Base-by-base conservation (phyloP, 2,113 vertebrate species). In the Pontoporia blainvillei region DNA sequence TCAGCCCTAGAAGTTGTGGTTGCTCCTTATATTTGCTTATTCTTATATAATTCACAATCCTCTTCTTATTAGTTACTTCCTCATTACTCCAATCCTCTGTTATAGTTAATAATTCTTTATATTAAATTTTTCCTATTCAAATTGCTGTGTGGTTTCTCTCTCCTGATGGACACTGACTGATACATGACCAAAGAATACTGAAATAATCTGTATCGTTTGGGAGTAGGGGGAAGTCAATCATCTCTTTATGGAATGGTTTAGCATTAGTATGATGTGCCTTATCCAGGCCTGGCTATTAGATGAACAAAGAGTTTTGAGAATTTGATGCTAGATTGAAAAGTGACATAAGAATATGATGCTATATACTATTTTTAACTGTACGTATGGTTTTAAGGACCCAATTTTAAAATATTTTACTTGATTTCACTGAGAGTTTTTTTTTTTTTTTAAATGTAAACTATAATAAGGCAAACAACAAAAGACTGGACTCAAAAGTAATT, bases 71-170 rank as follows among this genome's bases (percentile, higher is more conserved):
- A 94, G n/a, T 15, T 84, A 36, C 41, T 95, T n/a, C 52, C 39
- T 66, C 18, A 61, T 87, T 90, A 78, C 54, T 94, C 61, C n/a
- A 90, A 1, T 57, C 64, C 13, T 6, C 34, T 79, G 29, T 94
- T 96, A 94, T 34, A 94, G 18, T 76, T 92, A 96, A 54, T 91
- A 94, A 84, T 93, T 97, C 61, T 93, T 95, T 90, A 91, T 72
- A 73, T 67, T 88, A 83, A 83, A 85, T 29, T 96, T 69, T 89
- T 81, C 64, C 36, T 91, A 4, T 91, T 91, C 36, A 91, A 89
- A 86, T 93, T 91, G 44, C 66, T 93, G 6, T 76, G 66, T 95
- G 62, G 0, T 94, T 93, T 96, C 83, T 92, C 21, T 96, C 23
- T 92, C 73, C 39, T 88, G 20, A 91, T 92, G 41, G 46, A 91